phyloP scores from a whole-genome alignment of 2,113 vertebrate species.

The Megaceryle maxima region DNA sequence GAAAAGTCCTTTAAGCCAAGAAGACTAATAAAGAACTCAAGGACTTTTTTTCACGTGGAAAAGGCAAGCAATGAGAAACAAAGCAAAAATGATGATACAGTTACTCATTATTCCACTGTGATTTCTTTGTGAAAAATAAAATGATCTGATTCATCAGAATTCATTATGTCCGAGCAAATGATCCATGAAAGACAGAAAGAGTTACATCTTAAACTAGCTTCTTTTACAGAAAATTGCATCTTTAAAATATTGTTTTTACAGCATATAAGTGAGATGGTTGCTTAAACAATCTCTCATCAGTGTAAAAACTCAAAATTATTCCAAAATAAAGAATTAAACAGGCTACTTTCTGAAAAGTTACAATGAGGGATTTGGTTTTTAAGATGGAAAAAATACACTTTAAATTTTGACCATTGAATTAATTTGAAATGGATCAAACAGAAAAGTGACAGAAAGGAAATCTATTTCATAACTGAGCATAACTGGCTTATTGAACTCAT shows the following conservation, averaged over 20 bases:
- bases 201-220: constrained; percentile 15
- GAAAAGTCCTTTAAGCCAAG: not conserved
- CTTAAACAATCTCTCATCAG: not conserved
- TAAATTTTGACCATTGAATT: not conserved
- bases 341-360: not conserved
- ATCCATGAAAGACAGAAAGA: constrained; percentile 29
- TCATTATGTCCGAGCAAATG: constrained; percentile 20
- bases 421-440: not conserved
- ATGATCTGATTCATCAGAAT: constrained; percentile 45
- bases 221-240: constrained; percentile 13
- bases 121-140: constrained; percentile 20
- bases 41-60: not conserved
- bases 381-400: not conserved
- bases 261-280: not conserved
- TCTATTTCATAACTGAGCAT: not conserved
- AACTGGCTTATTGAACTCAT: not conserved
- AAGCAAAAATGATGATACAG: not conserved
- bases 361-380: not conserved
- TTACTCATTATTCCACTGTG: constrained; percentile 21
- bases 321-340: not conserved
- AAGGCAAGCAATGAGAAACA: not conserved
- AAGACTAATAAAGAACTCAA: constrained; percentile 2
- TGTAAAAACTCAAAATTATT: not conserved
- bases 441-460: not conserved
- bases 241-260: constrained; percentile 4